Conservation (phyloP, 1,140 invertebrate species). For the Coboldia fuscipes region DNA sequence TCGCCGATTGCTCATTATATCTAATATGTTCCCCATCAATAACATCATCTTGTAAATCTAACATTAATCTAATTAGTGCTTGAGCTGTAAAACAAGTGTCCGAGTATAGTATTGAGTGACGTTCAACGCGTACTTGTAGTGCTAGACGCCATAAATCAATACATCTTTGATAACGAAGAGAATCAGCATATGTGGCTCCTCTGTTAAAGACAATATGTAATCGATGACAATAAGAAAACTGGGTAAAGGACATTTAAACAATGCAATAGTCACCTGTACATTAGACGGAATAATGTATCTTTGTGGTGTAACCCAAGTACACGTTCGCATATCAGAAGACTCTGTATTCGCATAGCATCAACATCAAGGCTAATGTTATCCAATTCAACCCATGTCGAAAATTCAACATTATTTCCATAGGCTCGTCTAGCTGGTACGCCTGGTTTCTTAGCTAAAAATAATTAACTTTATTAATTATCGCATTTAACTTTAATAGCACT, state of each 20-base stretch:
- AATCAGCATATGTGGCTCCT: constrained; percentile 72
- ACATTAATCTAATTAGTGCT: constrained; percentile 51
- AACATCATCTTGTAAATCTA: constrained; percentile 49
- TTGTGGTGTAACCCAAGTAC: constrained; percentile 62
- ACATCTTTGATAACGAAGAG: constrained; percentile 60
- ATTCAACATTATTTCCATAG: constrained; percentile 46
- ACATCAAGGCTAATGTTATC: constrained; percentile 47
- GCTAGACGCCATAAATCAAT: constrained; percentile 68
- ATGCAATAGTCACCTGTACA: constrained; percentile 18
- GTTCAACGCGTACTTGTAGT: constrained; percentile 53
- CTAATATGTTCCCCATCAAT: constrained; percentile 20
- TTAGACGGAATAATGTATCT: constrained; percentile 58
- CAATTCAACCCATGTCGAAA: constrained; percentile 44
- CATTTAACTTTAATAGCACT: no score
- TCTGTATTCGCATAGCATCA: constrained; percentile 62
- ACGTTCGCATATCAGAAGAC: constrained; percentile 59
- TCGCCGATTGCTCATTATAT: constrained; percentile 26
- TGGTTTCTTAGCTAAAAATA: constrained; percentile 27
- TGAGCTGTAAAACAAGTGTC: constrained; percentile 69
- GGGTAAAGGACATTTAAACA: no score
- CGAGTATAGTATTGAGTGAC: constrained; percentile 43
- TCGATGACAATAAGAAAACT: background rate
- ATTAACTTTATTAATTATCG: constrained; percentile 10
- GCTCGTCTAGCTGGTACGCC: constrained; percentile 29
- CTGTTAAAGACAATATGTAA: constrained; percentile 21